phyloP scores from a whole-genome alignment of 2,888 invertebrate species.

The Sinodicranocentrus sp. region DNA sequence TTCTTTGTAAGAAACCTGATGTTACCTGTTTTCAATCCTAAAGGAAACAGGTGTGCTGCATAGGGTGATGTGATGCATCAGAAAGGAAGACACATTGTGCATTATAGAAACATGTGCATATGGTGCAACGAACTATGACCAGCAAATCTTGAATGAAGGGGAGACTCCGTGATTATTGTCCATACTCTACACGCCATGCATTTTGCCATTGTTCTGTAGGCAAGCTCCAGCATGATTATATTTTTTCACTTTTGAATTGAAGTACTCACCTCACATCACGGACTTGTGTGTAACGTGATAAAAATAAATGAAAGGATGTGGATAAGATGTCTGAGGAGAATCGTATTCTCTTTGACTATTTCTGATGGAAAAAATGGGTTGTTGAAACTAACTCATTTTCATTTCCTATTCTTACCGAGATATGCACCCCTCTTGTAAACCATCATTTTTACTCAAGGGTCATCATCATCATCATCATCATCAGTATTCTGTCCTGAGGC shows the following conservation, averaged over 20 bases:
- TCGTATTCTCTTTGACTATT: not conserved
- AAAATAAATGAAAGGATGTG: slow-evolving; percentile 48
- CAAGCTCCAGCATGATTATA: not conserved
- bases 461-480: slow-evolving; percentile 65
- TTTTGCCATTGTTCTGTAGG: slow-evolving; percentile 23
- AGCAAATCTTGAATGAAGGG: slow-evolving; percentile 25
- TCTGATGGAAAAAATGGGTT: slow-evolving; percentile 22
- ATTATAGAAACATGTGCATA: slow-evolving; percentile 31
- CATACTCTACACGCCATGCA: slow-evolving; percentile 10
- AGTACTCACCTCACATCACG: slow-evolving; percentile 13
- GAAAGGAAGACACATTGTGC: not conserved
- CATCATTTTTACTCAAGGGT: slow-evolving; percentile 53
- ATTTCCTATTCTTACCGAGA: slow-evolving; percentile 20
- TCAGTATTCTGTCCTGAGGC: slow-evolving; percentile 50
- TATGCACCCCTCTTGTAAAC: slow-evolving; percentile 22
- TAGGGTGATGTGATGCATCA: slow-evolving; percentile 1
- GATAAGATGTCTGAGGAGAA: slow-evolving; percentile 14
- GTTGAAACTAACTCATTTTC: slow-evolving; percentile 46
- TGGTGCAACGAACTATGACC: slow-evolving; percentile 39
- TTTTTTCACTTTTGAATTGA: not conserved
- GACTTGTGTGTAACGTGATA: slow-evolving; percentile 24
- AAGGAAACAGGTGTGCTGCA: slow-evolving; percentile 32
- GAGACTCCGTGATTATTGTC: not conserved
- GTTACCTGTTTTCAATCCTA: not conserved
- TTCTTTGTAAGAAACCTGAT: too few species aligned